phyloP scores from a whole-genome alignment of 2,888 invertebrate genomes.

The Cataglyphis cursor region DNA sequence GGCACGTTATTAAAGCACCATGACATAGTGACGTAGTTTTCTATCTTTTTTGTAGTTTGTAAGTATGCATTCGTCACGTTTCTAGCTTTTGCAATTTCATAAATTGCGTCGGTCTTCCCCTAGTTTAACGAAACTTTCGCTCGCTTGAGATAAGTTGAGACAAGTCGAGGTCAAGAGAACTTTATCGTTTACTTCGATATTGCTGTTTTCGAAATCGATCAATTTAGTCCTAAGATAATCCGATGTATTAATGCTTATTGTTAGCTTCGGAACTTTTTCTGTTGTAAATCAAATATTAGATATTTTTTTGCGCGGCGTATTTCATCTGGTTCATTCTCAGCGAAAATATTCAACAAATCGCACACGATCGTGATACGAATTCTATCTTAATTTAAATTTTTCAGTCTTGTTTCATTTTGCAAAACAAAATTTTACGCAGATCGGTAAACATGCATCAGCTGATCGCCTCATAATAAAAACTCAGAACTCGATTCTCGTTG shows the following conservation, averaged over 20 bases:
- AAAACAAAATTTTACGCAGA: constrained; percentile 3
- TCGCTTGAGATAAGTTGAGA: neutral
- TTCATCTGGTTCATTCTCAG: neutral
- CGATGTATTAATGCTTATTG: neutral
- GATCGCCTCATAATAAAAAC: neutral
- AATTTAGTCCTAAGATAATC: constrained; percentile 6
- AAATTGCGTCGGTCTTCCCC: constrained; percentile 55
- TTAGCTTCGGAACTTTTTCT: neutral
- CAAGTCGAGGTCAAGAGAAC: constrained; percentile 28
- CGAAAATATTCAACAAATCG: neutral
- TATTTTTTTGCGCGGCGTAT: neutral
- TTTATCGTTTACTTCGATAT: constrained; percentile 30
- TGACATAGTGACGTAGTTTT: neutral
- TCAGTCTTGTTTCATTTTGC: neutral
- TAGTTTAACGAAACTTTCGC: constrained; percentile 49
- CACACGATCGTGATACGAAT: neutral
- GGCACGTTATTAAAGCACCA: neutral
- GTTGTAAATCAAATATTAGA: neutral
- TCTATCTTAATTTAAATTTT: neutral
- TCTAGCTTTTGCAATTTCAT: constrained; percentile 55
- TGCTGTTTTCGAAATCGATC: constrained; percentile 35
- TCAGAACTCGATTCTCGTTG: neutral
- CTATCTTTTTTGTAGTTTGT: neutral
- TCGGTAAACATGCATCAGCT: neutral
- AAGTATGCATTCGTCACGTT: constrained; percentile 46